Percentiles rank a stretch among this genome's conserved stretches.
phyloP scores from a whole-genome alignment of 2,797 vertebrate genomes.

The Sebastes steindachneri region DNA sequence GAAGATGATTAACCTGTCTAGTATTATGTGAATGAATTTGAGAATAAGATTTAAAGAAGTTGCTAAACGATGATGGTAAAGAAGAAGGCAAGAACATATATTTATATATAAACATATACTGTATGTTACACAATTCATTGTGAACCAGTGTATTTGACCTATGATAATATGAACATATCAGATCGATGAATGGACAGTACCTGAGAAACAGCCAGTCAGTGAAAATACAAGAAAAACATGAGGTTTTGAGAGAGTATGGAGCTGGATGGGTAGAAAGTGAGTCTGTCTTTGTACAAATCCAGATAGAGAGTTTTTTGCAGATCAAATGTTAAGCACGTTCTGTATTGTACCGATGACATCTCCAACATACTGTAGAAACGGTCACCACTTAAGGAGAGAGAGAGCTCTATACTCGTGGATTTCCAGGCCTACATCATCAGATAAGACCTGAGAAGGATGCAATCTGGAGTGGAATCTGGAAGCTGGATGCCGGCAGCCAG shows the following conservation, averaged over 20 bases:
- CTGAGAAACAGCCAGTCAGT: neutral
- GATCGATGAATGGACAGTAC: neutral
- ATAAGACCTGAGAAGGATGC: neutral
- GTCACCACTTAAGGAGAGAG: neutral
- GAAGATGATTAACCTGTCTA: too few species aligned
- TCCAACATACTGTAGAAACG: neutral
- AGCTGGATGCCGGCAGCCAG: neutral
- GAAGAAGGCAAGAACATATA: too few species aligned
- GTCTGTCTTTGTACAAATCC: neutral
- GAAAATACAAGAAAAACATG: neutral
- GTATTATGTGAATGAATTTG: too few species aligned
- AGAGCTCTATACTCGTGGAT: neutral
- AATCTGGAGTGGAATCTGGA: neutral
- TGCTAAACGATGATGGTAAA: too few species aligned
- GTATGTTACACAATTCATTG: neutral
- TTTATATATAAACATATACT: neutral
- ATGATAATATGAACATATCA: neutral
- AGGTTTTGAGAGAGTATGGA: neutral
- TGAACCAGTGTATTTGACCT: neutral
- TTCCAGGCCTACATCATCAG: neutral
- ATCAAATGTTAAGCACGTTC: neutral
- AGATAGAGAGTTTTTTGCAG: neutral
- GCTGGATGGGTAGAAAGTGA: neutral
- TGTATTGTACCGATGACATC: neutral
- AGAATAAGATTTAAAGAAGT: too few species aligned